Conservation (phyloP, 2,888 invertebrate genomes). For the Cheilosia vulpina region DNA sequence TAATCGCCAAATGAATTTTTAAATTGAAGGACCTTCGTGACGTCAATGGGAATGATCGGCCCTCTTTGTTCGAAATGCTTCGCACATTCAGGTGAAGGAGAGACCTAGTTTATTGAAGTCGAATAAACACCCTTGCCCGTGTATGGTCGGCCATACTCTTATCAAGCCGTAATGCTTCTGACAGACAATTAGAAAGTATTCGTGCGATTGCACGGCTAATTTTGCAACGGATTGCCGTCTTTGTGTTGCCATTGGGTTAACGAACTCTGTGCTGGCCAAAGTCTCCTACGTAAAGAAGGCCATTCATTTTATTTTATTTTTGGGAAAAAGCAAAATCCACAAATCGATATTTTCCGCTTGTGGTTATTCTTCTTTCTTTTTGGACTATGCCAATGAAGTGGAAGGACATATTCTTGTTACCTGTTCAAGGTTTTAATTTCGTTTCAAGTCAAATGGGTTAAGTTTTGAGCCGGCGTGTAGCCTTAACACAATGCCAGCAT, state of each 20-base stretch:
- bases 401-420: constrained; percentile 44
- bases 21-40: constrained; percentile 65
- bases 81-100: constrained; percentile 48
- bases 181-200: constrained; percentile 21
- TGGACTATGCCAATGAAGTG: not conserved
- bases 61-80: constrained; percentile 29
- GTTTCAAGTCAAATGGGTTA: constrained; percentile 51
- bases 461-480: constrained; percentile 55
- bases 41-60: constrained; percentile 58
- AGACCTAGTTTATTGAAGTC: constrained; percentile 35
- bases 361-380: not conserved
- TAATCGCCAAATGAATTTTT: constrained; percentile 72
- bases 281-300: not conserved
- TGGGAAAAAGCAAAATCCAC: not conserved
- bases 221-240: not conserved
- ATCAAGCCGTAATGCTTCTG: constrained; percentile 12
- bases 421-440: constrained; percentile 49
- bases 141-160: not conserved
- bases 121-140: constrained; percentile 21
- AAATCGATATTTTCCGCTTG: constrained; percentile 42
- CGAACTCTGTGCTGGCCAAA: constrained; percentile 38
- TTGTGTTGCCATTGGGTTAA: constrained; percentile 36
- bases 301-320: not conserved
- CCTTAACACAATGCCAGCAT: constrained; percentile 44
- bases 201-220: constrained; percentile 5